These are phyloP conservation scores for Choloepus hoffmanni DNA, from an alignment of 2,113 vertebrate genomes.

Conservation along the genomic window DNA sequence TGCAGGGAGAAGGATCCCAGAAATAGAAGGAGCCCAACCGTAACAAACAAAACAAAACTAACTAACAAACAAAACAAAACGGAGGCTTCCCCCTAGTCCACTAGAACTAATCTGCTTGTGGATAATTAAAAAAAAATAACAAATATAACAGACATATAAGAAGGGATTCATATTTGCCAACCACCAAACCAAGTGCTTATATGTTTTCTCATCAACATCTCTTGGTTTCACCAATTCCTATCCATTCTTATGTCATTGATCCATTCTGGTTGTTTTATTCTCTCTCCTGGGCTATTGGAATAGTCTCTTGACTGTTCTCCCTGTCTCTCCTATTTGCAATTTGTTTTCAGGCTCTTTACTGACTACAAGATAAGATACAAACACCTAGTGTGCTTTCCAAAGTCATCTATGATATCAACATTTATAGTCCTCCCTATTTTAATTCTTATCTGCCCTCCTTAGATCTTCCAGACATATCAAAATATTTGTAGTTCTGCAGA, in stretches of 20 bases:
- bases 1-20: neutral
- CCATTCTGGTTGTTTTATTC: neutral
- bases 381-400: neutral
- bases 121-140: neutral
- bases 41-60: neutral
- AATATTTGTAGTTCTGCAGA: neutral
- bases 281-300: neutral
- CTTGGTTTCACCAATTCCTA: neutral
- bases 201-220: neutral
- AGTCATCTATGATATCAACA: neutral
- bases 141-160: neutral
- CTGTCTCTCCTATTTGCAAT: neutral
- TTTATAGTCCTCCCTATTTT: neutral
- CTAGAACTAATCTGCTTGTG: neutral
- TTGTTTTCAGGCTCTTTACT: neutral
- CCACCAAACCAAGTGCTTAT: neutral
- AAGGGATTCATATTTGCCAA: neutral
- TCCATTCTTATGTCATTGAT: neutral
- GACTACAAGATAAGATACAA: neutral
- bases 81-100: neutral
- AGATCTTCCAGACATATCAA: neutral
- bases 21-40: neutral
- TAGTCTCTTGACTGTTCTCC: neutral
- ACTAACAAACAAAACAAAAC: no score
- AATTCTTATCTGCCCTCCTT: neutral